Base-by-base conservation (phyloP, 2,888 invertebrate species). In the Drosophila borealis region DNA sequence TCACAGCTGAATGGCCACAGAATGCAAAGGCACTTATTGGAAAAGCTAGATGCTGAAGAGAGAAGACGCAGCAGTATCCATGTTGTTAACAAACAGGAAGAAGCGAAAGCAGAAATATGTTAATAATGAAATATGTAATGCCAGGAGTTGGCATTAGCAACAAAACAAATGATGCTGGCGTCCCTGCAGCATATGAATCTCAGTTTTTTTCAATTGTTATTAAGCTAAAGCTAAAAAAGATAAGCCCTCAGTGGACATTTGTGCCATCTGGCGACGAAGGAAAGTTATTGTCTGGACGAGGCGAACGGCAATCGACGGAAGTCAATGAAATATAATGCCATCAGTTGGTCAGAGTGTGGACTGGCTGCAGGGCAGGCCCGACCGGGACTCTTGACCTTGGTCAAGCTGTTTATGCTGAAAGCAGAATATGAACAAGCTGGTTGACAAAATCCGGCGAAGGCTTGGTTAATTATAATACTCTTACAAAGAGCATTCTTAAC, bases 401-500 rank as follows among this genome's bases (percentile, higher is more conserved):
- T 65, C 65, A 74, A 81, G 80, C 78, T 61, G 78, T 74, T 86
- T 86, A 81, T 86, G 81, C 87, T 81, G 67, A 80, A 83, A 68
- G 80, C 70, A 80, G 81, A 87, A 83, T 73, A 63, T 70, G 67
- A 70, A 82, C 69, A 69, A 75, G 59, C 51, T 50, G 70, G 84
- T 77, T 83, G 80, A 80, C 84, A 80, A 80, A 80, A 71, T 42
- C 42, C 59, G 50, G 42, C 14, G 3, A 29, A 29, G 61, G 36
- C 53, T 45, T 41, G 21, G 44, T 37, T 74, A 74, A 74, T 76
- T 64, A 74, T 42, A 21, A 70, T 70, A 64, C 70, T 33, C 61
- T 77, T 29, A 13, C 25, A 1, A n/a, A 39, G 14, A 29, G 53
- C 50, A 4, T 8, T 33, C 17, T 37, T 21, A 41, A 33, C 44